Evolutionary conservation across 2,113 vertebrate species (phyloP).

Genomic region (Dromas ardeola): DNA sequence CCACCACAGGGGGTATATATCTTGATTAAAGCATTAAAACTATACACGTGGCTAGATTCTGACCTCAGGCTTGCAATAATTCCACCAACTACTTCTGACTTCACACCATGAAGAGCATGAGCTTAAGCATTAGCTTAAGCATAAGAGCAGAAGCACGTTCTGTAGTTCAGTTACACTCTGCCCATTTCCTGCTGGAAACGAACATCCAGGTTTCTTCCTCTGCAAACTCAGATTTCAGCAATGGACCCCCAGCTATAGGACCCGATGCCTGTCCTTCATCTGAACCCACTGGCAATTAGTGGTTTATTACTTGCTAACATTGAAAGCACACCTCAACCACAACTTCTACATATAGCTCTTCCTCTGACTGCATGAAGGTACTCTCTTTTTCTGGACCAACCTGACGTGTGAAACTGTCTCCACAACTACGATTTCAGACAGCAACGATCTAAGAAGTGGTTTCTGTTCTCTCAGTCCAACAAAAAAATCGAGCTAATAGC

Average conservation of each 20-base stretch:
- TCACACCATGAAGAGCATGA: background rate
- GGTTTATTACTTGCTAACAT: background rate
- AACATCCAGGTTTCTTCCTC: background rate
- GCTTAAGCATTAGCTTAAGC: no score
- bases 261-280: background rate
- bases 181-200: background rate
- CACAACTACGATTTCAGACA: background rate
- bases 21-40: background rate
- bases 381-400: background rate
- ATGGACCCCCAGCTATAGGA: background rate
- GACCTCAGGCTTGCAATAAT: background rate
- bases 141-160: background rate
- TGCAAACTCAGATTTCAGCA: background rate
- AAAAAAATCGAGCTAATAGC: background rate
- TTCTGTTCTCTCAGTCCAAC: constrained; percentile 6
- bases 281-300: background rate
- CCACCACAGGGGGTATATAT: background rate
- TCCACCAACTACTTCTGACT: background rate
- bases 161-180: background rate
- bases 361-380: background rate
- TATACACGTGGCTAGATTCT: background rate
- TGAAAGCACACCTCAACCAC: background rate
- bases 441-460: background rate
- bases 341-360: background rate
- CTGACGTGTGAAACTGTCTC: background rate